Evolutionary conservation across 2,113 vertebrate species (phyloP).

Genomic region (Halichoerus grypus): DNA sequence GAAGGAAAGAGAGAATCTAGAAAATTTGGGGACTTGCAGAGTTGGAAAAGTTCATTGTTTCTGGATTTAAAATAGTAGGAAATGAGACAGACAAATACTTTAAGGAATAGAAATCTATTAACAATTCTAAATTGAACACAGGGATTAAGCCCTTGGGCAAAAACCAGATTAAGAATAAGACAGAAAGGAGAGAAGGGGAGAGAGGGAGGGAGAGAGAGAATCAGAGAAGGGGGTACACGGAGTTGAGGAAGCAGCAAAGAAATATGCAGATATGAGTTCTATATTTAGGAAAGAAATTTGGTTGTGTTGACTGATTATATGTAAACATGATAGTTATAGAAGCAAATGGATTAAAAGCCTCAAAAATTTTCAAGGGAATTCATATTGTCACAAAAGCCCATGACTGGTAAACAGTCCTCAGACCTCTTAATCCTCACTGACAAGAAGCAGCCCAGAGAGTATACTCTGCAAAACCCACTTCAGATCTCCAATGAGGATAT

Average conservation of each 20-base stretch:
- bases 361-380: background rate
- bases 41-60: background rate
- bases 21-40: background rate
- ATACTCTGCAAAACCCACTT: background rate
- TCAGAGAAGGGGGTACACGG: rapidly evolving
- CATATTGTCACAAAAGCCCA: background rate
- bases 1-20: background rate
- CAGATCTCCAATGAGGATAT: background rate
- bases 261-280: background rate
- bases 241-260: background rate
- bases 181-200: background rate
- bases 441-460: background rate
- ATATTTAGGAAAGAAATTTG: background rate
- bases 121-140: background rate
- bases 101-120: background rate
- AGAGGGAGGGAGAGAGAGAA: background rate
- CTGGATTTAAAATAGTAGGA: background rate
- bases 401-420: background rate
- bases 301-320: background rate
- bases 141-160: background rate
- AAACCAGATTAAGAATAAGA: background rate
- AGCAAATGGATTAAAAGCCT: background rate
- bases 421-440: background rate
- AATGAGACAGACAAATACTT: background rate
- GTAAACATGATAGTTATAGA: background rate